Base-by-base conservation (phyloP, 92 coral and sea anemone species). In the Zoanthus solanderi region DNA sequence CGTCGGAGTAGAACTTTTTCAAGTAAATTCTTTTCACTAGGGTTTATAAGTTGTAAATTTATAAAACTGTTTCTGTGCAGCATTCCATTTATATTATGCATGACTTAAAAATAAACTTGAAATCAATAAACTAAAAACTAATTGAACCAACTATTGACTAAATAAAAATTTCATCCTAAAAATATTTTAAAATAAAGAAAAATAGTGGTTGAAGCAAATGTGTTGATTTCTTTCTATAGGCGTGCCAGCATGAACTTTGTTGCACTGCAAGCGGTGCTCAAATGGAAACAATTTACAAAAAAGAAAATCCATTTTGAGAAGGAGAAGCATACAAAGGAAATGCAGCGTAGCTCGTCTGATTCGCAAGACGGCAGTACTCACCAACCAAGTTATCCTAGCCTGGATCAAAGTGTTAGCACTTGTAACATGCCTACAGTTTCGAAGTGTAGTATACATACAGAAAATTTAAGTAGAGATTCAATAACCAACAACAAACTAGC, bases 221-320 rank as follows among this genome's bases (percentile, higher is more conserved):
- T 37, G 42, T 37, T 14, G 65, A 7, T 42, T 9, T 81, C 61
- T n/a, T 65, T 66, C 61, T 45, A 10, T 57, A 81, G 85, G 47
- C 85, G 85, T 44, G 44, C 60, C 37, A 76, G 81, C 65, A 28
- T 76, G 18, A 76, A 76, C 74, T 46, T 54, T 7, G 58, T 63
- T 65, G 85, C 65, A 31, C 18, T 81, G 28, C 85, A 66, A 46
- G 85, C 85, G 13, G 75, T 81, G 50, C 18, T 65, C 63, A 81
- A 81, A 29, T 81, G 85, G 85, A 81, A 81, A 18, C 75, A 66
- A 42, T 66, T 81, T 8, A 81, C 85, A 31, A 66, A 48, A 16
- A 81, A 81, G 42, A 31, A 37, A 46, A 29, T 13, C 30, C 12
- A 65, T 3, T 30, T 16, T 42, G 56, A 48, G 23, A 74, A 46